Percentiles rank a stretch among this genome's conserved stretches.
These are phyloP conservation scores for Melieria omissa DNA, from an alignment of 2,888 invertebrate genomes.

Conservation along the genomic window DNA sequence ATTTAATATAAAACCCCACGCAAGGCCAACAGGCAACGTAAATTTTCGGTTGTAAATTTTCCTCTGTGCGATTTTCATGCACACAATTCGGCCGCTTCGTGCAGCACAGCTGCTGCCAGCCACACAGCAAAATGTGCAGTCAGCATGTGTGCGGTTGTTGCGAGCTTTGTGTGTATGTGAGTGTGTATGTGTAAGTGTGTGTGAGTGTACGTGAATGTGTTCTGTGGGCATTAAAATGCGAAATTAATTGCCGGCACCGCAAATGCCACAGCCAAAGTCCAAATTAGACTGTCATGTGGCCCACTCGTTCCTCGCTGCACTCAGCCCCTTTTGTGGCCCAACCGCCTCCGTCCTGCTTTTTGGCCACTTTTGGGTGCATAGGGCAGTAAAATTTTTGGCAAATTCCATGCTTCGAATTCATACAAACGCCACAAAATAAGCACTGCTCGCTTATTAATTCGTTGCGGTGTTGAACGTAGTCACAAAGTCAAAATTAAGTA, in stretches of 20 bases:
- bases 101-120: too few relatives aligned
- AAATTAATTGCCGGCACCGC: conserved; percentile 2
- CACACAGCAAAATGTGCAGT: too few relatives aligned
- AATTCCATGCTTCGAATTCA: too few relatives aligned
- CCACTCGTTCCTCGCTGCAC: not conserved
- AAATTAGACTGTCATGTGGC: not conserved
- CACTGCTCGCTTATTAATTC: too few relatives aligned
- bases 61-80: too few relatives aligned
- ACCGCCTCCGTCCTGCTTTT: not conserved
- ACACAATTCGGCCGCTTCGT: too few relatives aligned
- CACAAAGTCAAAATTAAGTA: conserved; percentile 36
- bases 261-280: not conserved
- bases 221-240: not conserved
- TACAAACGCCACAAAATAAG: too few relatives aligned
- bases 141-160: too few relatives aligned
- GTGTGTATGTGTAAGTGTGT: not conserved
- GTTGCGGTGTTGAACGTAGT: not conserved
- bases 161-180: not conserved
- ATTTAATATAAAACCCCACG: too few relatives aligned
- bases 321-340: not conserved
- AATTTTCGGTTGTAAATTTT: too few relatives aligned
- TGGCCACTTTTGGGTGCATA: not conserved
- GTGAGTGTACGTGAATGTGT: not conserved
- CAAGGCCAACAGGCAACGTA: too few relatives aligned
- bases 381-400: too few relatives aligned